These are phyloP conservation scores for Hymenochirus boettgeri DNA, from an alignment of 2,113 vertebrate species.

Conservation along the genomic window DNA sequence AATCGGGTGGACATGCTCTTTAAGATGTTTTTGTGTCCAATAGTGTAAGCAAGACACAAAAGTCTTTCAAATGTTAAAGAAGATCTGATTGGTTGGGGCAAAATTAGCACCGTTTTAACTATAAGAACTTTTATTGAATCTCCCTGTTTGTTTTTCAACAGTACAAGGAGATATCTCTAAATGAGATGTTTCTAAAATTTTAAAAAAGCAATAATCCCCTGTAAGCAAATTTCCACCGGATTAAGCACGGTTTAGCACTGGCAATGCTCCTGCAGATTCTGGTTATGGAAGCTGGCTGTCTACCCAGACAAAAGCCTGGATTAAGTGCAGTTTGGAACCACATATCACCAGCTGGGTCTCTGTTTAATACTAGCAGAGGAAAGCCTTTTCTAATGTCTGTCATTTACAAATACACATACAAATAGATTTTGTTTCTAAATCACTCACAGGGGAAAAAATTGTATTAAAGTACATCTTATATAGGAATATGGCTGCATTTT, in stretches of 20 bases:
- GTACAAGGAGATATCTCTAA: no score
- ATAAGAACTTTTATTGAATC: no score
- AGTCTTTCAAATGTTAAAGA: no score
- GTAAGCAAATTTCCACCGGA: constrained; percentile 41
- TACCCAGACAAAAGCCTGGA: constrained; percentile 42
- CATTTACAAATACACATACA: constrained; percentile 37
- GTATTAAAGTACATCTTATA: background rate
- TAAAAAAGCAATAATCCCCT: constrained; percentile 37
- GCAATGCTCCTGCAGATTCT: constrained; percentile 35
- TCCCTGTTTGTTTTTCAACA: no score
- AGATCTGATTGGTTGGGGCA: no score
- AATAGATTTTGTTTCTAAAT: constrained; percentile 15
- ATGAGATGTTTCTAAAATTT: constrained; percentile 15
- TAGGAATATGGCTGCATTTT: background rate
- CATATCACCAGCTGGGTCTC: constrained; percentile 41
- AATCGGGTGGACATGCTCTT: no score
- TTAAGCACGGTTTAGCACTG: constrained; percentile 39
- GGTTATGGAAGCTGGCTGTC: constrained; percentile 39
- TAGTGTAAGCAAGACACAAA: no score
- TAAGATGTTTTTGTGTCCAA: no score
- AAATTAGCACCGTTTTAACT: no score
- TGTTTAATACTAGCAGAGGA: constrained; percentile 38
- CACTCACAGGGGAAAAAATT: constrained; percentile 4
- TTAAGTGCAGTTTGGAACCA: constrained; percentile 37
- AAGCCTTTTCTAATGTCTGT: constrained; percentile 38